Evolutionary conservation across 2,888 invertebrate genomes (phyloP).

Genomic region (Dicyrtomina minuta): DNA sequence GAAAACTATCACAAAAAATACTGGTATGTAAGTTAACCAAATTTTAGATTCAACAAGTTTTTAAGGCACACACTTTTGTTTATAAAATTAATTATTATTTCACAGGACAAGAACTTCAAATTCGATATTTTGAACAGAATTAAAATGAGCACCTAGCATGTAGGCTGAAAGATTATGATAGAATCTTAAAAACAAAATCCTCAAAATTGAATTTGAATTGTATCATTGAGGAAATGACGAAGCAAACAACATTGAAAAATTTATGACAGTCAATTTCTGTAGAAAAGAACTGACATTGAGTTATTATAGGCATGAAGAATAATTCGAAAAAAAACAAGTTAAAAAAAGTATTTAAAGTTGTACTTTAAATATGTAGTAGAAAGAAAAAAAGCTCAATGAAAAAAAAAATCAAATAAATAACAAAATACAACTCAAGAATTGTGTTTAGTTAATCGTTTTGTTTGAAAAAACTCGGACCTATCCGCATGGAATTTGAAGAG

Average conservation of each 20-base stretch:
- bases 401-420: background rate
- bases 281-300: background rate
- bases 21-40: too few species aligned
- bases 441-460: too few species aligned
- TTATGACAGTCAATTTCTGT: background rate
- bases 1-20: too few species aligned
- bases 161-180: too few species aligned
- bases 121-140: too few species aligned
- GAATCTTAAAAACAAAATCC: too few species aligned
- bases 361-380: slow-evolving; percentile 3
- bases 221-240: background rate
- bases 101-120: too few species aligned
- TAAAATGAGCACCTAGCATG: too few species aligned
- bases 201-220: too few species aligned
- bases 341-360: slow-evolving; percentile 4
- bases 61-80: too few species aligned
- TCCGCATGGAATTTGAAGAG: slow-evolving; percentile 53
- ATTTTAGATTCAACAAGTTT: too few species aligned
- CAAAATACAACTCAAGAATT: slow-evolving; percentile 1
- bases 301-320: background rate
- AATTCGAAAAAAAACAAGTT: background rate
- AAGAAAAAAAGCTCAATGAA: background rate
- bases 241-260: background rate
- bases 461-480: slow-evolving; percentile 35
- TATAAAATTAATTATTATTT: too few species aligned